Evolutionary conservation across 2,797 vertebrate genomes (phyloP), one percentile per base, ranked within the genome.

Genomic region (Amazona finschi): DNA sequence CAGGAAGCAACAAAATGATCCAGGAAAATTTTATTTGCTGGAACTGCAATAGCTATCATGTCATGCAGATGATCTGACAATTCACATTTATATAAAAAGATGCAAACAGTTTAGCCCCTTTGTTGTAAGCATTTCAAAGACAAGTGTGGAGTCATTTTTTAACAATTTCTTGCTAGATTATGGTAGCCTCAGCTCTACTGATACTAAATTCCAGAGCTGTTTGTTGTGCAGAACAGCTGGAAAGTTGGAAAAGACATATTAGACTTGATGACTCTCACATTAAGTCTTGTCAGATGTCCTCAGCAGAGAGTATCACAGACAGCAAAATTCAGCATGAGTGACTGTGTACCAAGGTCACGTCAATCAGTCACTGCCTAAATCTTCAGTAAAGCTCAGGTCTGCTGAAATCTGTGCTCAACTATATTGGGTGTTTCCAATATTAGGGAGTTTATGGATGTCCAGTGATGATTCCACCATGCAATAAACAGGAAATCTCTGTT

Each of bases 351-450:
- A 44, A 31, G 15, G 31, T 64, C 36, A 47, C 11, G 75, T 21
- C 44, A 31, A 33, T 30, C 53, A 24, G 5, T 18, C 41, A 31
- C n/a, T 33, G n/a, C n/a, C 67, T 38, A 36, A 44, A 67, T 30
- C 52, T 75, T 58, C 66, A 81, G 39, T 28, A 39, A 30, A 33
- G 24, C 15, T 90, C 41, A 52, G 12, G 5, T 38, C 12, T 70
- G 14, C 43, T 31, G 28, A 73, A 58, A 58, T 44, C 24, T 8
- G 13, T 1, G 3, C 38, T 78, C 39, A 39, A 18, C 24, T 47
- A 41, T n/a, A 15, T 7, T 1, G 2, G 7, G 22, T 0, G 0
- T 16, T 41, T 60, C 27, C 28, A 67, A 7, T 5, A 25, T 17
- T 17, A 31, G 8, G 15, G 30, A 69, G 11, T 24, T 18, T 58